These are phyloP conservation scores for Tympanoctomys barrerae DNA, from an alignment of 2,797 vertebrate genomes.

Conservation along the genomic window DNA sequence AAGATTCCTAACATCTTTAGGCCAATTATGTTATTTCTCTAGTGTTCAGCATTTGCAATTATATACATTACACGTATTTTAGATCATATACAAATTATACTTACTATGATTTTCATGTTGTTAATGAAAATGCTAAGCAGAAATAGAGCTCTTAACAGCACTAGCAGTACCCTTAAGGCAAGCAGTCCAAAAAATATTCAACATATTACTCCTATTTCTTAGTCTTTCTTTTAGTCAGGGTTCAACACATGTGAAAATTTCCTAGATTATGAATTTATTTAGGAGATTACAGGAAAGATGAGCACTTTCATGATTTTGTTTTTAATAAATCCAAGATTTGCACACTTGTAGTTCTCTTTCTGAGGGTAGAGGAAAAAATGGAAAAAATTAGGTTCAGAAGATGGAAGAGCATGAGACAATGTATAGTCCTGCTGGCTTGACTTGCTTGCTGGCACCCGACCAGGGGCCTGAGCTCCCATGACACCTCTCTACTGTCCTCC, in stretches of 20 bases:
- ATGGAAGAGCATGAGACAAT: neutral
- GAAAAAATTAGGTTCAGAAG: neutral
- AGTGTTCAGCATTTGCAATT: conserved; percentile 31
- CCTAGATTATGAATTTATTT: conserved; percentile 2
- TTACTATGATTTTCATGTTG: conserved; percentile 27
- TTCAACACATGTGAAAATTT: neutral
- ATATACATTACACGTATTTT: neutral
- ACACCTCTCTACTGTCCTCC: neutral
- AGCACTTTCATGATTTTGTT: conserved; percentile 3
- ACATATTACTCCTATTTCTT: neutral
- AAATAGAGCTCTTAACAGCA: neutral
- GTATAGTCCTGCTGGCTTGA: neutral
- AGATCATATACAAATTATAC: conserved; percentile 37
- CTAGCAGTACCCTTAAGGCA: neutral
- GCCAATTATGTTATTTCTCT: conserved; percentile 48
- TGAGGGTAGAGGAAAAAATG: neutral
- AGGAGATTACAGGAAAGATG: neutral
- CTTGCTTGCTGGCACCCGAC: neutral
- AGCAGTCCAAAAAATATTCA: neutral
- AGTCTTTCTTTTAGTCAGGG: neutral
- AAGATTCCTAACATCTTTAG: neutral
- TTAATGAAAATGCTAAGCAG: conserved; percentile 48
- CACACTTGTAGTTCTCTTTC: neutral
- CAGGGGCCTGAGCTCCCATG: neutral
- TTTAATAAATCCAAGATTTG: neutral